Evolutionary conservation across 2,113 vertebrate species (phyloP).

Genomic region (Sphyrna mokarran): DNA sequence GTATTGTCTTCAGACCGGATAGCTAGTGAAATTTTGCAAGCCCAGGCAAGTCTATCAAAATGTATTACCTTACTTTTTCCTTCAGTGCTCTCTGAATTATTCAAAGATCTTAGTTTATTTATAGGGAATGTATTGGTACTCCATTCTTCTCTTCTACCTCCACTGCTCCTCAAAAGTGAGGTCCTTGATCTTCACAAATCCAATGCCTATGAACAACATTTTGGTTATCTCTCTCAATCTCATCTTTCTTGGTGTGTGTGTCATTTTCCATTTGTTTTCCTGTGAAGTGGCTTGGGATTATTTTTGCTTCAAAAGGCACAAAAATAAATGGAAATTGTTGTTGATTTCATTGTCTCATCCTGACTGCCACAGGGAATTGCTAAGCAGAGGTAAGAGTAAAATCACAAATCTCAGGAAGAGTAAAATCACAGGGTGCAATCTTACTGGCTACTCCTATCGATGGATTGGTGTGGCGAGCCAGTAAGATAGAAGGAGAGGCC

Average conservation of each 20-base stretch:
- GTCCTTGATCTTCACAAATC: neutral
- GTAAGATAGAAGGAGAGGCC: too few species aligned
- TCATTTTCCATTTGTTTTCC: neutral
- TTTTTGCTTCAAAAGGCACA: neutral
- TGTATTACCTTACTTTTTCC: too few species aligned
- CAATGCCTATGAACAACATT: neutral
- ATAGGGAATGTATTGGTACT: neutral
- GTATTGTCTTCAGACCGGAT: too few species aligned
- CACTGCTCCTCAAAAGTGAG: neutral
- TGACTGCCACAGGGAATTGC: neutral
- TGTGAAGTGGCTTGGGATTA: neutral
- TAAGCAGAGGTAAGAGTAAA: neutral
- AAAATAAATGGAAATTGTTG: neutral
- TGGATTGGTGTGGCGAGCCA: too few species aligned
- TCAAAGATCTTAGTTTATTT: neutral
- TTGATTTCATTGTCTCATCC: neutral
- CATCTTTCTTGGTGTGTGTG: neutral
- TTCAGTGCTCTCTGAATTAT: neutral
- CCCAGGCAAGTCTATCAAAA: too few species aligned
- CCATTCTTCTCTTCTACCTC: too few species aligned
- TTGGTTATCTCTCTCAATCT: neutral
- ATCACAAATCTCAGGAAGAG: neutral
- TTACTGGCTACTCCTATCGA: too few species aligned
- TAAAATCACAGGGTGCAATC: too few species aligned
- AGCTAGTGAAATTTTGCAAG: too few species aligned